These are phyloP conservation scores for human (Homo sapiens) DNA, from an alignment of 2,113 vertebrate genomes.

Conservation along the genomic window GRCh38 chr15:34198501-34199000, in stretches of 20 bases:
- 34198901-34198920: not conserved
- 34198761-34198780: not conserved
- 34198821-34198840: not conserved
- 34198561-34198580: constrained; percentile 14
- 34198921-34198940: not conserved
- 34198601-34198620: constrained; percentile 1
- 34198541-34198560: not conserved
- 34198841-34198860: not conserved
- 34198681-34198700: not conserved
- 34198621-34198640: not conserved
- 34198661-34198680: not conserved
- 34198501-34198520: not conserved
- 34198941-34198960: not conserved
- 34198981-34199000: not conserved
- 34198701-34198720: not conserved
- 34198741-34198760: not conserved
- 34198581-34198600: constrained; percentile 4
- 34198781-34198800: not conserved
- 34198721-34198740: not conserved
- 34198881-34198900: not conserved
- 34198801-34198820: not conserved
- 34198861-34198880: not conserved
- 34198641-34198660: not conserved
- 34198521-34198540: not conserved
- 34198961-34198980: not conserved